Conservation (phyloP, 2,113 vertebrate genomes). For the Gymnorhina tibicen region DNA sequence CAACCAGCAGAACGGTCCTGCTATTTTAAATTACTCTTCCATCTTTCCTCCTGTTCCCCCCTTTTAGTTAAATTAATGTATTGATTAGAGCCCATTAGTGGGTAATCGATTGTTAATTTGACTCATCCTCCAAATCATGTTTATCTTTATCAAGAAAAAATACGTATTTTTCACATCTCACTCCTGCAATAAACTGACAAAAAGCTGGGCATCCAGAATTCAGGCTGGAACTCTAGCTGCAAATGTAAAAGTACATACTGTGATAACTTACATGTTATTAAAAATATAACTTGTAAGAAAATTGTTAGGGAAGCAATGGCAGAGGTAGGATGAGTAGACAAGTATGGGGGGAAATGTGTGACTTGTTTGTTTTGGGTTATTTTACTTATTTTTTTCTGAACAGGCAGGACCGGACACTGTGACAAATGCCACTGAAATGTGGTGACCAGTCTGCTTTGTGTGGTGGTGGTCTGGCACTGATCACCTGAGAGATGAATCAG, state of each 20-base stretch:
- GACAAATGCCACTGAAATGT: neutral
- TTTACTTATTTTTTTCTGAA: neutral
- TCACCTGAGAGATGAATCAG: neutral
- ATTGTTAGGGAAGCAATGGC: neutral
- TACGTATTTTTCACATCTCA: conserved; percentile 18
- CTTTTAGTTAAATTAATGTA: conserved; percentile 74
- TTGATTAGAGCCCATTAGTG: conserved; percentile 73
- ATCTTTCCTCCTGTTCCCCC: neutral
- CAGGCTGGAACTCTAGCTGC: neutral
- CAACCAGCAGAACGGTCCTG: neutral
- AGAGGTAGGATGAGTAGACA: neutral
- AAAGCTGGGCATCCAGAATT: conserved; percentile 2
- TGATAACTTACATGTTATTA: neutral
- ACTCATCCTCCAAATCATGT: conserved; percentile 74
- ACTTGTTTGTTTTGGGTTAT: neutral
- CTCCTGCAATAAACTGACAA: conserved; percentile 40
- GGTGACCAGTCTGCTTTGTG: neutral
- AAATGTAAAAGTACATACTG: neutral
- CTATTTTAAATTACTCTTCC: conserved; percentile 39
- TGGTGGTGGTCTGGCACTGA: neutral
- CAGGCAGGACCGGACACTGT: neutral
- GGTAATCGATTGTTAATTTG: conserved; percentile 78
- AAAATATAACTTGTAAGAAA: neutral
- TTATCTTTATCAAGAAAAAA: conserved; percentile 69
- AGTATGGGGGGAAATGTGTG: neutral